Conservation (phyloP, 2,888 invertebrate genomes). For the Synergus gifuensis region DNA sequence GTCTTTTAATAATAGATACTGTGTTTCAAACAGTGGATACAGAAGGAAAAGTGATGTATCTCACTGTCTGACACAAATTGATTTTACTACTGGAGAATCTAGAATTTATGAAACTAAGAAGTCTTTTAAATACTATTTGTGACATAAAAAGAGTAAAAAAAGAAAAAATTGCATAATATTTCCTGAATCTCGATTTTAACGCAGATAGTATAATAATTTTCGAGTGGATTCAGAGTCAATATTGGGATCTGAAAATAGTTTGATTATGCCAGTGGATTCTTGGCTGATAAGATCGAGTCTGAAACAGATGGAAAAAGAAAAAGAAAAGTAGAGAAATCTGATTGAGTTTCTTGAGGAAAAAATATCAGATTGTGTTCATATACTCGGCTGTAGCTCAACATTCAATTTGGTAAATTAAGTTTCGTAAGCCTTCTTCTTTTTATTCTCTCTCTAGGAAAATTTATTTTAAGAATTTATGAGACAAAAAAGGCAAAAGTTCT, state of each 20-base stretch:
- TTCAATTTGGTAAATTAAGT: slow-evolving; percentile 32
- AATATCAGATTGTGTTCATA: slow-evolving; percentile 18
- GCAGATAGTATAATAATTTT: slow-evolving; percentile 22
- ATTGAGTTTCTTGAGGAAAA: slow-evolving; percentile 27
- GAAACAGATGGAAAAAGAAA: slow-evolving; percentile 18
- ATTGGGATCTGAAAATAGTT: slow-evolving; percentile 33
- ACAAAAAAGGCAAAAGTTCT: background rate
- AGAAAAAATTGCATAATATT: background rate
- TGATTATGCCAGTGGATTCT: slow-evolving; percentile 28
- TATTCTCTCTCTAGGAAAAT: background rate
- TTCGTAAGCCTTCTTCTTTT: background rate
- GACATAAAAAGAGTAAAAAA: background rate
- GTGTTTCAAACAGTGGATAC: background rate
- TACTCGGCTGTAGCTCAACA: slow-evolving; percentile 18
- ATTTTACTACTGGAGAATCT: background rate
- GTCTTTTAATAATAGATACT: slow-evolving; percentile 21
- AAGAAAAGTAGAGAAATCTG: slow-evolving; percentile 9
- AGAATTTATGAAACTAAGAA: background rate
- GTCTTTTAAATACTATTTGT: background rate
- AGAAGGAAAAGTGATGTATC: background rate
- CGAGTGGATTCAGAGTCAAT: slow-evolving; percentile 11
- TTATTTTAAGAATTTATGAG: background rate
- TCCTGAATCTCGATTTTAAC: slow-evolving; percentile 7
- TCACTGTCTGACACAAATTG: background rate
- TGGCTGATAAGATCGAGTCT: slow-evolving; percentile 12